Conservation (phyloP, 2,888 invertebrate genomes). For the Apamea crenata region DNA sequence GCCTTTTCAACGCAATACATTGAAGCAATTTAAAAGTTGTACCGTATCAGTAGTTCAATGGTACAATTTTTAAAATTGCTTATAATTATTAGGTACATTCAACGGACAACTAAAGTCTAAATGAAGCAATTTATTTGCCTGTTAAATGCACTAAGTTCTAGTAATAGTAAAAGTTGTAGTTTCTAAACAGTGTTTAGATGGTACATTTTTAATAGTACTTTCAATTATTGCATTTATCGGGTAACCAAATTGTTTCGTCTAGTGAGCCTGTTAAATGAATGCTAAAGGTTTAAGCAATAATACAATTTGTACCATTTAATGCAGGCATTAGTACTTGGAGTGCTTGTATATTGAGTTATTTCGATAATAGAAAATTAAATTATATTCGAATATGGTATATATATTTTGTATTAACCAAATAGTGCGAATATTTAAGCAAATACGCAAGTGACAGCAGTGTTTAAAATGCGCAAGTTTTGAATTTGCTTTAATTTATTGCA, state of each 20-base stretch:
- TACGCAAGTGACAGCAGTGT: not conserved
- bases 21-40: constrained; percentile 13
- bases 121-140: not conserved
- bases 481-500: not conserved
- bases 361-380: not conserved
- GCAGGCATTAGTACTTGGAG: no score
- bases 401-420: not conserved
- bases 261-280: not conserved
- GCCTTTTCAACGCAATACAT: not conserved
- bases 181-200: not conserved
- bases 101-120: not conserved
- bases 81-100: not conserved
- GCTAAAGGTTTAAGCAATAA: not conserved
- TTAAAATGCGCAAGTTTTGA: not conserved
- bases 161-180: constrained; percentile 3
- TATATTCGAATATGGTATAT: not conserved
- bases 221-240: not conserved
- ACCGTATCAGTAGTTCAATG: not conserved
- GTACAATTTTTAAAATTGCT: not conserved
- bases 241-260: not conserved
- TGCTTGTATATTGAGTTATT: not conserved
- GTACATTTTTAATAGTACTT: not conserved
- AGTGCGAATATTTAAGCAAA: not conserved
- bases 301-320: not conserved
- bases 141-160: not conserved